Base-by-base conservation (phyloP, 2,888 invertebrate genomes). In the Erannis defoliaria region DNA sequence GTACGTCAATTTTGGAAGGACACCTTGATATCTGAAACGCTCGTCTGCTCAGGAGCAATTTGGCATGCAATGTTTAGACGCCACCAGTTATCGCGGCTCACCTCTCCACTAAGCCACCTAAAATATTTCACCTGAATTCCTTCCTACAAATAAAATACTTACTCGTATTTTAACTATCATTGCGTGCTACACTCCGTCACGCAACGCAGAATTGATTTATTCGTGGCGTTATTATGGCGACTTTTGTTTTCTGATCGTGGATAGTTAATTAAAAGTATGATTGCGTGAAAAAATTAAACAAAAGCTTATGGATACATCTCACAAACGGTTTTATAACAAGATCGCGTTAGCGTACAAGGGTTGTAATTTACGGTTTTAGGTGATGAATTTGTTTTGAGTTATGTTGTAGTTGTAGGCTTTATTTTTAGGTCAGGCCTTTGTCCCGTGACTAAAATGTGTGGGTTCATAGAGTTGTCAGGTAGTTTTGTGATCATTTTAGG, bases 201-300 rank as follows among this genome's bases (percentile, higher is more conserved):
- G 87, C 89, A 77, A 88, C 79, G 68, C 76, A 71, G 74, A 78
- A 81, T 83, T 81, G 82, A 82, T 85, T 86, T 84, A 84, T 82
- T 78, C 77, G 75, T 67, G 73, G 74, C 75, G 70, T 74, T 75
- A 68, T 74, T 78, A 72, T 70, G 61, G 65, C 58, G 56, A 71
- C 76, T 80, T 76, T 77, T 76, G 78, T 78, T 79, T 80, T 71
- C 61, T 73, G 67, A 72, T 72, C 62, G 70, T 46, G 64, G 70
- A 72, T 73, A 72, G 75, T 75, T 80, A 81, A 82, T 83, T 80
- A 78, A 74, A 73, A 73, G 73, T 72, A 70, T 75, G 74, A 76
- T 77, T 74, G 70, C 66, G 73, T 73, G 71, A 72, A 68, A 66
- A 65, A 70, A 66, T 61, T 61, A 53, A 55, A 64, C 40, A 50